A percentile compares a stretch with the other conserved stretches of the same genome.
Conservation (phyloP, 2,888 invertebrate species). For the Cyclophora albipunctata region DNA sequence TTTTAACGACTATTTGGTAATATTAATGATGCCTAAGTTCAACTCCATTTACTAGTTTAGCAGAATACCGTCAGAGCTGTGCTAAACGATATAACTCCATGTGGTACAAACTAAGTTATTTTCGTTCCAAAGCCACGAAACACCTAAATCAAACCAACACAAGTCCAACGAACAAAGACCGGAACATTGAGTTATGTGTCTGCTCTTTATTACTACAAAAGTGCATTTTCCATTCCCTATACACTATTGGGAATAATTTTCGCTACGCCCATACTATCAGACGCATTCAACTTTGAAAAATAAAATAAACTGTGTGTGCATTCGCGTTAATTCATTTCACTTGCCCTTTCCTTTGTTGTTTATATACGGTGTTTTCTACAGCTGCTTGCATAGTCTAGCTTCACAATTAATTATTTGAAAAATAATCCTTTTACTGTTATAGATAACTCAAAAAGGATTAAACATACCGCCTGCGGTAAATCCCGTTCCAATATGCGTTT, state of each 20-base stretch:
- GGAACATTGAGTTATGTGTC: no score
- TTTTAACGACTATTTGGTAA: no score
- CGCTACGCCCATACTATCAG: slow-evolving; percentile 6
- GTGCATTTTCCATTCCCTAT: neutral
- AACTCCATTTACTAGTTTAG: no score
- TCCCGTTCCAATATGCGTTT: no score
- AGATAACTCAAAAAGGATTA: no score
- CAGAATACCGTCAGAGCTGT: no score
- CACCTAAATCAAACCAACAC: no score
- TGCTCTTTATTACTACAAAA: neutral
- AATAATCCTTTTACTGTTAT: slow-evolving; percentile 23
- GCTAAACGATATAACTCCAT: no score
- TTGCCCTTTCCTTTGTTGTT: slow-evolving; percentile 27
- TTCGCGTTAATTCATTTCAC: slow-evolving; percentile 31
- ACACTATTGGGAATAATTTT: slow-evolving; percentile 2
- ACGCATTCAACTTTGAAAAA: slow-evolving; percentile 9
- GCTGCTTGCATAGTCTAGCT: slow-evolving; percentile 34
- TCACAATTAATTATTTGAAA: slow-evolving; percentile 38
- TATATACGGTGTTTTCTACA: slow-evolving; percentile 28
- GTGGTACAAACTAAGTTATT: no score
- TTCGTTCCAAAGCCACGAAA: no score
- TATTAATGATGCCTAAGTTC: no score
- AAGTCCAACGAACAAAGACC: neutral
- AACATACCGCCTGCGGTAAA: no score
- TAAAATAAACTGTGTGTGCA: slow-evolving; percentile 20